A percentile compares a stretch with the other conserved stretches of the same genome.
phyloP scores from a whole-genome alignment of 2,797 vertebrate species.

The Neosilurus mollespiculum region DNA sequence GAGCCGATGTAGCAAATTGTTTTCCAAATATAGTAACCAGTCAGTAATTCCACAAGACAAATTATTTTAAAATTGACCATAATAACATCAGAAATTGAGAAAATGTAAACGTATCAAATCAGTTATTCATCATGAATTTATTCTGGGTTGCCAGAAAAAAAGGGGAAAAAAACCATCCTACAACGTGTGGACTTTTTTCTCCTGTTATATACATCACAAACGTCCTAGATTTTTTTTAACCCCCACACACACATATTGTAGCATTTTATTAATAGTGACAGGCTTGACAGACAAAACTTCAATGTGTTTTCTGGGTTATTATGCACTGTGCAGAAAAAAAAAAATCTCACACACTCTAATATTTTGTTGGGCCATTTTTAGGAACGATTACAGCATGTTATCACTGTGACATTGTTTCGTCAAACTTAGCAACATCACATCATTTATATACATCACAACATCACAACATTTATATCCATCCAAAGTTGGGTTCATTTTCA shows the following conservation, averaged over 20 bases:
- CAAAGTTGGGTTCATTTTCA: too few species aligned
- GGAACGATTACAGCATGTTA: too few species aligned
- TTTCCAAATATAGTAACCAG: neutral
- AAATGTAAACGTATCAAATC: neutral
- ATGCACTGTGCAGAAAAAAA: too few species aligned
- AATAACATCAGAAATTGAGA: neutral
- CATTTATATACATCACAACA: too few species aligned
- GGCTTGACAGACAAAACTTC: neutral
- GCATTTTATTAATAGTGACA: neutral
- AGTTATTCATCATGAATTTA: neutral
- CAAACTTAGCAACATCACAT: too few species aligned
- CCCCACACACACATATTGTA: neutral
- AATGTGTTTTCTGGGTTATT: neutral
- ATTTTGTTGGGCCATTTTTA: too few species aligned
- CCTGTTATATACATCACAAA: neutral
- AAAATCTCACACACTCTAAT: too few species aligned
- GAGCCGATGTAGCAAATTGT: neutral
- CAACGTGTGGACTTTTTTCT: neutral
- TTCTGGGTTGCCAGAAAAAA: neutral
- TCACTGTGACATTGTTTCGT: too few species aligned
- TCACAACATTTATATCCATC: too few species aligned
- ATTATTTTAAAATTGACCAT: neutral
- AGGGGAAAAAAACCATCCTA: neutral
- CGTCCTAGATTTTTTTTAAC: neutral
- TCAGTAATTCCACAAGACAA: neutral